Percentiles rank a stretch among this genome's conserved stretches.
Evolutionary conservation across 1,140 invertebrate genomes (phyloP).

Genomic region (Ganaspis sp.): DNA sequence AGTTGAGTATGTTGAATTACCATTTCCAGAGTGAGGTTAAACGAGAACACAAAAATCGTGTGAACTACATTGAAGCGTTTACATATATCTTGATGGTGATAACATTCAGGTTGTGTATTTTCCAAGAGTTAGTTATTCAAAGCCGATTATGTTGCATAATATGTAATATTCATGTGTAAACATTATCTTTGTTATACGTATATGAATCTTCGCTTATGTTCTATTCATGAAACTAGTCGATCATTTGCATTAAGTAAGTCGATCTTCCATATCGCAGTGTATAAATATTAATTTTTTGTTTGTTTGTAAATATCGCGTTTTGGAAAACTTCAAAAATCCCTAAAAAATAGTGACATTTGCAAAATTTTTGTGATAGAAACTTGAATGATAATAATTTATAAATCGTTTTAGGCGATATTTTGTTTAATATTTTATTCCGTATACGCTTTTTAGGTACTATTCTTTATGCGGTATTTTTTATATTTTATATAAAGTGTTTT

Average conservation of each 20-base stretch:
- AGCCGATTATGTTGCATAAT: neutral
- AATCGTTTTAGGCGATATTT: too few species aligned
- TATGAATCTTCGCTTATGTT: neutral
- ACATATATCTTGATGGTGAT: neutral
- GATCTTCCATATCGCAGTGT: neutral
- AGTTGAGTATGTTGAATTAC: neutral
- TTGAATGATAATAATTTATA: too few species aligned
- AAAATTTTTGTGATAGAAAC: too few species aligned
- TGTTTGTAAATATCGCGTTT: neutral
- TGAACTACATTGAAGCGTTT: neutral
- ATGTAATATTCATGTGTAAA: conserved; percentile 14
- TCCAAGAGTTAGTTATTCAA: neutral
- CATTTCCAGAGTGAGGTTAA: neutral
- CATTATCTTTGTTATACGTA: neutral
- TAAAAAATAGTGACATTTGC: too few species aligned
- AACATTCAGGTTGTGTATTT: neutral
- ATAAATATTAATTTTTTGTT: too few species aligned
- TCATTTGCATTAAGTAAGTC: neutral
- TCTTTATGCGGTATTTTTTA: too few species aligned
- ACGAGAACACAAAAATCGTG: neutral
- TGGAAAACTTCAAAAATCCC: neutral
- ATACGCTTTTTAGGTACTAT: too few species aligned
- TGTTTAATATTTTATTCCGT: too few species aligned
- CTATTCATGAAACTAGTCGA: neutral
- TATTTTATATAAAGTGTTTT: too few species aligned